Base-by-base conservation (phyloP, 1,140 invertebrate species). In the Aphis gossypii region DNA sequence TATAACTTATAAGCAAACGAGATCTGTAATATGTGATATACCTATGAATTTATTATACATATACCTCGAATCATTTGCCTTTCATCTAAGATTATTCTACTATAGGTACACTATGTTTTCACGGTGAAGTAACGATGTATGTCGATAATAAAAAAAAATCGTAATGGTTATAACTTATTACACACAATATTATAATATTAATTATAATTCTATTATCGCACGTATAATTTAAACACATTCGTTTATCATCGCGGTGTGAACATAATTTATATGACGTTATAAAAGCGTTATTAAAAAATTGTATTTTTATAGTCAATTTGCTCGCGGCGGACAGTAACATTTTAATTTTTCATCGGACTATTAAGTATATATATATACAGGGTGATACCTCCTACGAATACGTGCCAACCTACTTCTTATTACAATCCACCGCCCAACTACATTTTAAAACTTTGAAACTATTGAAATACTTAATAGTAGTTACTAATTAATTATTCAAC, bases 261-360 rank as follows among this genome's bases (percentile, higher is more conserved):
- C 5, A 76, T 76, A 76, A 76, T 76, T 76, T n/a, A 76, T 76
- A 5, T n/a, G n/a, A n/a, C n/a, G 30, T n/a, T 35, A 76, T 20
- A 76, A 76, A 76, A n/a, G 14, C 11, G 60, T n/a, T 68, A 68
- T 68, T 68, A 68, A n/a, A 68, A 68, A 76, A 76, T 76, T 76
- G n/a, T 76, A n/a, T 76, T 76, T 51, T 76, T 76, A 76, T 76
- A 76, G 60, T 30, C 60, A 76, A 76, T 76, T 76, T n/a, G n/a
- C 60, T 76, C n/a, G 14, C 30, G 60, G 30, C n/a, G 30, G 30
- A 76, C n/a, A 76, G 60, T 60, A 76, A 76, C n/a, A n/a, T 76
- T 76, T 76, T n/a, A 76, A 76, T 76, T 76, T 76, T 76, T 76
- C 60, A 76, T 76, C n/a, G n/a, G 5, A 20, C 60, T 76, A 76